Evolutionary conservation across 2,797 vertebrate genomes (phyloP), one percentile per base, ranked within the genome.

Genomic region (Micrastur ruficollis): DNA sequence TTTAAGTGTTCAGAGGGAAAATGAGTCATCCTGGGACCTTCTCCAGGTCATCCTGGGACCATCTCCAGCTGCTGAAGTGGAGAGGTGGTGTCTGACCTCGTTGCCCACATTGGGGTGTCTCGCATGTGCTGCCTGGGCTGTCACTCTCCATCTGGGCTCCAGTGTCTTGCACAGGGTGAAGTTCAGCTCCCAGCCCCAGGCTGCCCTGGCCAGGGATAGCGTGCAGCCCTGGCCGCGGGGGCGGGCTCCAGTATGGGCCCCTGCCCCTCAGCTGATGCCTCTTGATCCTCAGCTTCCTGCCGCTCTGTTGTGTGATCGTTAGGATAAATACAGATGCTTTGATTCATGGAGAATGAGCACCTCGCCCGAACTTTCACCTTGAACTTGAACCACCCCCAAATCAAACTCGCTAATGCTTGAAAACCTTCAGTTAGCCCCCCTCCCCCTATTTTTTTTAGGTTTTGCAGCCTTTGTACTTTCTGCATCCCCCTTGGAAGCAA

Each of bases 391-490:
- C 36, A 47, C 12, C 49, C 82, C 71, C 95, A 91, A 95, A 49
- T 58, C 82, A 94, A 95, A 96, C 71, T 91, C 46, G 42, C 38
- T 66, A 92, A 71, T 1, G 25, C 68, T 79, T 67, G 32, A 89
- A 89, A 95, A 63, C 5, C 6, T 87, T 66, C 3, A 1, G 21
- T 72, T 61, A 80, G 40, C 10, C 16, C 25, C 15, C 13, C 32
- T 66, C 32, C 36, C 6, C 25, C 19, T n/a, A 1, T 13, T 52
- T 88, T 42, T 56, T 53, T 81, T 23, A 86, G 50, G n/a, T 93
- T 95, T 94, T 93, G 50, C 63, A 94, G 67, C 46, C 89, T 96
- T 92, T 86, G 42, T 93, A 90, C 67, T 94, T 95, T 75, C 89
- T 92, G 66, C 79, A 81, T 90, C 90, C 36, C 53, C 2, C 3